Evolutionary conservation across 2,888 invertebrate genomes (phyloP), one percentile per base, ranked within the genome.

Genomic region (Craniophora ligustri): DNA sequence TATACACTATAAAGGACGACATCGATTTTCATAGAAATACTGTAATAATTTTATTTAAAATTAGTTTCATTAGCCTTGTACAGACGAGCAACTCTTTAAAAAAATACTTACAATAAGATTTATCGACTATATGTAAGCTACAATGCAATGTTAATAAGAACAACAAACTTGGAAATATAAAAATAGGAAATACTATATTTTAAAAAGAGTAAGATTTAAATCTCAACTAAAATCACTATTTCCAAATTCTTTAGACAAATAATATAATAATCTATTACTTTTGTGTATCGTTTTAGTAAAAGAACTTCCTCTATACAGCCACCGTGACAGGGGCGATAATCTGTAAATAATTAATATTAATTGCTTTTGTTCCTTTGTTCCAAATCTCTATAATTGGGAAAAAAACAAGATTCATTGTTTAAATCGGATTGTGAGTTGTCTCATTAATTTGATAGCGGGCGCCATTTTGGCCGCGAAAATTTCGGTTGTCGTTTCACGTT

Each of bases 291-390:
- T 10, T 30, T 26, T 10, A n/a, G 11, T 1, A 45, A 50, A 59
- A 66, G 54, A 42, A 2, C 2, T 14, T n/a, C 7, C 4, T 38
- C 32, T 18, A 47, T 45, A 51, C 40, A n/a, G 10, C 36, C 13
- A 62, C 41, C 32, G 49, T 48, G 62, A 59, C 51, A 40, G 19
- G 10, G 19, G 67, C 23, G 68, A 73, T 76, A 79, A 79, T 77
- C 67, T 65, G 35, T 35, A 53, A 71, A 67, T 75, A 77, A 79
- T 79, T 75, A 67, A 66, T 75, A 79, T 76, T 68, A 73, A 79
- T 78, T 53, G 67, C 58, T 51, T 56, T 60, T 67, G 55, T 68
- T 67, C 53, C 54, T 49, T 54, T 60, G 40, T 59, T 49, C 31
- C 5, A 42, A 60, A 75, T 59, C 64, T 58, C 18, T 51, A 34